Percentiles rank a stretch among this genome's conserved stretches.
These are phyloP conservation scores for Scelioninae gen. 1 DNA, from an alignment of 2,888 invertebrate genomes.

Conservation along the genomic window DNA sequence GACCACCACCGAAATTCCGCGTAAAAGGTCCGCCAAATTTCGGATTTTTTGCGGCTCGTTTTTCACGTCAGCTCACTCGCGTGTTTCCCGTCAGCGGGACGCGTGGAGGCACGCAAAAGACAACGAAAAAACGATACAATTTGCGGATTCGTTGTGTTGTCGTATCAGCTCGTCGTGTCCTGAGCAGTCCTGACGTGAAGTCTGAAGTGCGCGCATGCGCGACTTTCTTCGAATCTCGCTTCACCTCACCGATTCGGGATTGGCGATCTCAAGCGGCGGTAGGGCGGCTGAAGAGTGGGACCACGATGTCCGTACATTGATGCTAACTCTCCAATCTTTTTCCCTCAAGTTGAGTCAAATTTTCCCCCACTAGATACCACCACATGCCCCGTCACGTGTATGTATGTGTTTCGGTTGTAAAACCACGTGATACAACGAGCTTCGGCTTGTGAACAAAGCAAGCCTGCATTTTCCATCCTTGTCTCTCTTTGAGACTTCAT, in stretches of 20 bases:
- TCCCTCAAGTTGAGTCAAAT: slow-evolving; percentile 49
- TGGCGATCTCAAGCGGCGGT: slow-evolving; percentile 22
- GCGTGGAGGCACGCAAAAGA: slow-evolving; percentile 4
- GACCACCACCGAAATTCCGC: slow-evolving; percentile 16
- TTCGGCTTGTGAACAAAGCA: slow-evolving; percentile 41
- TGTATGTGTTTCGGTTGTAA: slow-evolving; percentile 33
- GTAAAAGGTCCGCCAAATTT: slow-evolving; percentile 1
- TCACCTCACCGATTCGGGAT: slow-evolving; percentile 42
- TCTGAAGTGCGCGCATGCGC: slow-evolving; percentile 54
- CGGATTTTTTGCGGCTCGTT: neutral
- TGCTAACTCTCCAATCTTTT: slow-evolving; percentile 54
- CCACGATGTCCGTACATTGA: slow-evolving; percentile 32
- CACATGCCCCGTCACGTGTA: neutral
- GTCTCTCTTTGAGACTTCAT: slow-evolving; percentile 26
- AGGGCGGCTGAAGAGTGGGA: slow-evolving; percentile 46
- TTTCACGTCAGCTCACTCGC: slow-evolving; percentile 25
- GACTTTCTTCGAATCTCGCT: slow-evolving; percentile 59
- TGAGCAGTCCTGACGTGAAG: slow-evolving; percentile 37
- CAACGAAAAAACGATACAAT: slow-evolving; percentile 34
- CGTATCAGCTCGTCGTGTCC: slow-evolving; percentile 29
- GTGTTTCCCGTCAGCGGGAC: slow-evolving; percentile 14
- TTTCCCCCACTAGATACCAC: slow-evolving; percentile 23
- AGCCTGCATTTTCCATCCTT: slow-evolving; percentile 14
- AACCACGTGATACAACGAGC: slow-evolving; percentile 40
- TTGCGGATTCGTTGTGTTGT: slow-evolving; percentile 18